Conservation (phyloP, 2,888 invertebrate species). For the Drosophila mulleri region DNA sequence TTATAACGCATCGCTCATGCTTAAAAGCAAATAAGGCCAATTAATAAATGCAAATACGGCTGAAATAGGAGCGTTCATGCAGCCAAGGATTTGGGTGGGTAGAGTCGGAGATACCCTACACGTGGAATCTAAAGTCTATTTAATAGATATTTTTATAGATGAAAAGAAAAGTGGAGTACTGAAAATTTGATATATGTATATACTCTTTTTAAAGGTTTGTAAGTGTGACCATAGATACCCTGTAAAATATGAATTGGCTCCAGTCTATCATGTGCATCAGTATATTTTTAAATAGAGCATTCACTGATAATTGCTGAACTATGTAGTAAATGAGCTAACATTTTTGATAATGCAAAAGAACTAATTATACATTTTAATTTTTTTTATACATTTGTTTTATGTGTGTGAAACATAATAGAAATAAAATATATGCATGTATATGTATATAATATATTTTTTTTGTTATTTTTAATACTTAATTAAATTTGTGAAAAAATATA, state of each 20-base stretch:
- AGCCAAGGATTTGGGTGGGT: background rate
- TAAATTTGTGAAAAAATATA: background rate
- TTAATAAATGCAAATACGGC: constrained; percentile 60
- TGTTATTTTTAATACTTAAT: background rate
- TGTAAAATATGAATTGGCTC: no score
- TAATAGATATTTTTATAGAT: background rate
- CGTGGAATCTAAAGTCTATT: fast-evolving
- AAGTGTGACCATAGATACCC: no score
- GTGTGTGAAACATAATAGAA: background rate
- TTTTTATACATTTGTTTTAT: background rate
- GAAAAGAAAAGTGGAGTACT: no score
- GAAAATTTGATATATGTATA: no score
- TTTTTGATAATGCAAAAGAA: background rate
- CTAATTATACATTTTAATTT: background rate
- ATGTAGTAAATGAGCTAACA: background rate
- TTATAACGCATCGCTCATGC: constrained; percentile 61
- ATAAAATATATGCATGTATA: background rate
- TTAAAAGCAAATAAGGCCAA: constrained; percentile 73
- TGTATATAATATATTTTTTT: background rate
- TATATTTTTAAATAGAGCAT: background rate
- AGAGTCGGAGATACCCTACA: background rate
- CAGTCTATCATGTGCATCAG: no score
- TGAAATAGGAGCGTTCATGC: constrained; percentile 17
- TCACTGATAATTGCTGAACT: background rate
- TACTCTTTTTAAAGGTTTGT: no score